phyloP scores from a whole-genome alignment of 2,888 invertebrate genomes.

The Scaptomyza parva region DNA sequence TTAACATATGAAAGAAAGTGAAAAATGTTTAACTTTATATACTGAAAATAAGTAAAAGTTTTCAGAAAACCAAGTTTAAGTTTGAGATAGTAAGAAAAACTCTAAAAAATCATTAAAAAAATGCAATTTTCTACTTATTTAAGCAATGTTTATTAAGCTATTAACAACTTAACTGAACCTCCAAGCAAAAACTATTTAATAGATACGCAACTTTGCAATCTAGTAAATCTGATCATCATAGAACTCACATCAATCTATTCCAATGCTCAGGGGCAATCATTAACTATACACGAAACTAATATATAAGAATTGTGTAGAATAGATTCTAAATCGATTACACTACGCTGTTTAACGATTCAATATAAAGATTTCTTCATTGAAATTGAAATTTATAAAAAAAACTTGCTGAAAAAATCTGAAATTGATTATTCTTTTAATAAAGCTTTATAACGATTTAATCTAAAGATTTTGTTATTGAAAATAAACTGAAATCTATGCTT shows the following conservation, averaged over 20 bases:
- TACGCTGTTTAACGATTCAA: not conserved
- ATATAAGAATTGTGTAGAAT: not conserved
- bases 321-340: slow-evolving; percentile 1
- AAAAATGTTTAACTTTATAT: not conserved
- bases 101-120: no score
- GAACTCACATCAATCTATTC: slow-evolving; percentile 11
- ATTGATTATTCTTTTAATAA: slow-evolving; percentile 10
- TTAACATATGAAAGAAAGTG: not conserved
- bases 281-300: not conserved
- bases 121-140: no score
- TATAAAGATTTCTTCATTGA: slow-evolving; percentile 13
- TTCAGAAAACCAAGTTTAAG: not conserved
- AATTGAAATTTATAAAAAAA: not conserved
- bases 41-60: not conserved
- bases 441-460: no score
- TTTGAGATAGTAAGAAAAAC: not conserved
- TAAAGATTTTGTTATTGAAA: no score
- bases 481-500: no score
- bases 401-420: slow-evolving; percentile 3
- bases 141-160: no score
- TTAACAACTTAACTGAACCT: no score
- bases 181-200: no score
- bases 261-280: slow-evolving; percentile 6
- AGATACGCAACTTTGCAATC: not conserved
- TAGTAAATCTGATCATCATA: not conserved